These are phyloP conservation scores for Sebastes melanostomus DNA, from an alignment of 2,797 vertebrate genomes.

Conservation along the genomic window DNA sequence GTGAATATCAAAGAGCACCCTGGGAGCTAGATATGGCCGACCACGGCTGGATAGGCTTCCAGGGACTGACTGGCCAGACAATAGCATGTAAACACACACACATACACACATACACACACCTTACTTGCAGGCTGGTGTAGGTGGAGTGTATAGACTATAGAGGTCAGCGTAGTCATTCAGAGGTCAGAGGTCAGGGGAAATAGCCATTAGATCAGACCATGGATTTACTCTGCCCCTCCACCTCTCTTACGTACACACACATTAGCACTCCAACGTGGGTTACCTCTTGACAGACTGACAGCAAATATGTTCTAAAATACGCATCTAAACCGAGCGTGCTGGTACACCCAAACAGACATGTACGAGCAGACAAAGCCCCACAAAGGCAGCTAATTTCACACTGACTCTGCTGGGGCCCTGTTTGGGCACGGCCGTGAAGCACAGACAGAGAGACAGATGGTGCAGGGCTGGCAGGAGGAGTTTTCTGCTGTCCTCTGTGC, in stretches of 20 bases:
- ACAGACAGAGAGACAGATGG: slow-evolving; percentile 88
- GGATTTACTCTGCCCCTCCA: slow-evolving; percentile 8
- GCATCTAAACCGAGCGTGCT: slow-evolving; percentile 64
- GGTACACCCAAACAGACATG: slow-evolving; percentile 73
- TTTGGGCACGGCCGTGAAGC: slow-evolving; percentile 77
- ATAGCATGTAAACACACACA: slow-evolving; percentile 41
- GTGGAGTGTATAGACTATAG: slow-evolving; percentile 39
- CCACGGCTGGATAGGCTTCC: slow-evolving; percentile 65
- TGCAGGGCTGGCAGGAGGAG: slow-evolving; percentile 80
- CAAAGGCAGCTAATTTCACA: slow-evolving; percentile 82
- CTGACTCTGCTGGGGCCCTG: slow-evolving; percentile 74
- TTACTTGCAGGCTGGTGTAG: slow-evolving; percentile 36
- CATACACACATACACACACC: slow-evolving; percentile 25
- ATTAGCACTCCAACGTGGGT: slow-evolving; percentile 24
- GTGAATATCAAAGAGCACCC: slow-evolving; percentile 83
- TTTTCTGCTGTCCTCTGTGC: slow-evolving; percentile 70
- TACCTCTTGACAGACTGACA: slow-evolving; percentile 65
- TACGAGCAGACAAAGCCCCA: slow-evolving; percentile 77
- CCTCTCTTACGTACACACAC: neutral
- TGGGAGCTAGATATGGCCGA: slow-evolving; percentile 74
- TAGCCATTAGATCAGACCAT: slow-evolving; percentile 37
- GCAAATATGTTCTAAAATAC: slow-evolving; percentile 74
- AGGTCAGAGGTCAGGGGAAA: slow-evolving; percentile 62
- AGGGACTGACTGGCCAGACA: slow-evolving; percentile 56
- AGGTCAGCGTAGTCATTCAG: slow-evolving; percentile 39